Conservation (phyloP, 2,113 vertebrate genomes). For the Pelecanus crispus region DNA sequence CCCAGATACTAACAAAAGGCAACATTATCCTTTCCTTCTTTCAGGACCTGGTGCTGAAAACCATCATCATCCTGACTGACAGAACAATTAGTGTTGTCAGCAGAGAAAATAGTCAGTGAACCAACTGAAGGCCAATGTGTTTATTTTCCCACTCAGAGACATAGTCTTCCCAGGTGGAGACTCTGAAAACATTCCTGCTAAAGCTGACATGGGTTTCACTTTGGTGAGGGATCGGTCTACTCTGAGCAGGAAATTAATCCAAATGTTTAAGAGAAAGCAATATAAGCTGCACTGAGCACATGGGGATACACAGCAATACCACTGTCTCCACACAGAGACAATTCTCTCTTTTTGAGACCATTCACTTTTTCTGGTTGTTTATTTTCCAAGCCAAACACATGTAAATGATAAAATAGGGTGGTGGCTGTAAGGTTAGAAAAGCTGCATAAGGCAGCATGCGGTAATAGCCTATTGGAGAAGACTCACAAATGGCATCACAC, state of each 20-base stretch:
- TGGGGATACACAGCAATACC: not conserved
- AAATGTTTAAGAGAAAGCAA: conserved; percentile 22
- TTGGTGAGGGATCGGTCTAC: not conserved
- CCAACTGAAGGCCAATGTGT: conserved; percentile 3
- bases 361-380: not conserved
- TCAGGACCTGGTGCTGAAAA: conserved; percentile 35
- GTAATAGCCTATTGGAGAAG: not conserved
- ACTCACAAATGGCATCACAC: not conserved
- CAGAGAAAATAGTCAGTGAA: conserved; percentile 42
- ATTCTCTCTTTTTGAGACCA: not conserved
- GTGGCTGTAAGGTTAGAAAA: not conserved
- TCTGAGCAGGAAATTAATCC: conserved; percentile 22
- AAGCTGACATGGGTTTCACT: conserved; percentile 2
- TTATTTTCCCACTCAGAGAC: conserved; percentile 53
- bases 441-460: not conserved
- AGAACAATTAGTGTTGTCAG: conserved; percentile 50
- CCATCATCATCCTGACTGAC: not conserved
- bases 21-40: not conserved
- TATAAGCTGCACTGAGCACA: not conserved
- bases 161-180: conserved; percentile 43
- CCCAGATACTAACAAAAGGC: not conserved
- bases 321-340: not conserved
- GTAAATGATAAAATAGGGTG: not conserved
- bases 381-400: not conserved
- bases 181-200: conserved; percentile 43